phyloP scores from a whole-genome alignment of 1,140 invertebrate genomes.

The Aphelenchoides fujianensis region DNA sequence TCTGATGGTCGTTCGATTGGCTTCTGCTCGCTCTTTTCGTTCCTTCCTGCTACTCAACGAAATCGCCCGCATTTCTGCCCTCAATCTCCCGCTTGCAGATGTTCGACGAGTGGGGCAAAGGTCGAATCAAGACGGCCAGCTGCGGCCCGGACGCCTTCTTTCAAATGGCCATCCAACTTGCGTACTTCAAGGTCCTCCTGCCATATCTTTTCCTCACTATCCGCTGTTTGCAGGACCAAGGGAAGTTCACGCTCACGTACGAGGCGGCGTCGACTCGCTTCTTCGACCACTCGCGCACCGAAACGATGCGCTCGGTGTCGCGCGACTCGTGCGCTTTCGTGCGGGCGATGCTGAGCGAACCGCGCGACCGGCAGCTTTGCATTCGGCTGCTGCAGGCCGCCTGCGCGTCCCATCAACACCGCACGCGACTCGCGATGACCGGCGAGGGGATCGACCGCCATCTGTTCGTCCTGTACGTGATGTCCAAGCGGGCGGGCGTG shows the following conservation, averaged over 20 bases:
- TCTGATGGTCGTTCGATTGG: too few species aligned
- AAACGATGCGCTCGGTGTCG: constrained; percentile 91
- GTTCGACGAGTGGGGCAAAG: constrained; percentile 51
- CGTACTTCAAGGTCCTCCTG: neutral
- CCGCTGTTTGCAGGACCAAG: constrained; percentile 64
- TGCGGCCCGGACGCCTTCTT: constrained; percentile 66
- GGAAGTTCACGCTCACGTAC: constrained; percentile 88
- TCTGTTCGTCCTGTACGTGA: constrained; percentile 91
- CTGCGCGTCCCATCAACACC: constrained; percentile 68
- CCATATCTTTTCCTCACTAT: neutral
- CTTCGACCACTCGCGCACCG: constrained; percentile 89
- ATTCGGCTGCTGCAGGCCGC: constrained; percentile 69
- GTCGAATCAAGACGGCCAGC: constrained; percentile 63
- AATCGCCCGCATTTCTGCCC: too few species aligned
- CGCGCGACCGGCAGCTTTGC: constrained; percentile 62
- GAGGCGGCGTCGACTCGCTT: constrained; percentile 95
- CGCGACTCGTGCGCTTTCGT: constrained; percentile 87
- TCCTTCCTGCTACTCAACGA: too few species aligned
- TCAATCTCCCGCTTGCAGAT: too few species aligned
- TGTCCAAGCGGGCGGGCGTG: constrained; percentile 90
- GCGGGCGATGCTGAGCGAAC: constrained; percentile 73
- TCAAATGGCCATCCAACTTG: constrained; percentile 65
- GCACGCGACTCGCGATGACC: constrained; percentile 63
- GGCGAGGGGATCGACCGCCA: constrained; percentile 90
- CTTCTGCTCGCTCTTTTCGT: too few species aligned